phyloP scores from a whole-genome alignment of 2,888 invertebrate species.

The Galeruca laticollis region DNA sequence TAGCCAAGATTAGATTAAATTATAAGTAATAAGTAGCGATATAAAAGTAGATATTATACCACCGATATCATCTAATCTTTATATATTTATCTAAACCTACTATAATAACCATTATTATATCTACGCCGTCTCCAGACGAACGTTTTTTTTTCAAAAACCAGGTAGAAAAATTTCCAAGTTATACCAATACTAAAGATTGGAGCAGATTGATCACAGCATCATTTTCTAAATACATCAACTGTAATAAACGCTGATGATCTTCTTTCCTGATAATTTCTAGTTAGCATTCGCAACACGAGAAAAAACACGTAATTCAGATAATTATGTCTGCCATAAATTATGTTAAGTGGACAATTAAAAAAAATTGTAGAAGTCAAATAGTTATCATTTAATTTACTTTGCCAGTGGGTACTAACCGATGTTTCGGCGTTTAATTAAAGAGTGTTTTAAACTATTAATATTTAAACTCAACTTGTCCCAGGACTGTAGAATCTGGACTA shows the following conservation, averaged over 20 bases:
- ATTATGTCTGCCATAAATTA: conserved; percentile 24
- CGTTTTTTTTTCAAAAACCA: not conserved
- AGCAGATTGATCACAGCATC: not conserved
- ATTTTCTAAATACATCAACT: not conserved
- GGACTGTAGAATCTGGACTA: too few relatives aligned
- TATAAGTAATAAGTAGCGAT: too few relatives aligned
- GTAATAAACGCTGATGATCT: not conserved
- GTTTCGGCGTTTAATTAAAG: conserved; percentile 3
- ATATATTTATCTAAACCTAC: not conserved
- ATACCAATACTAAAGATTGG: not conserved
- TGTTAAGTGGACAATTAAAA: conserved; percentile 26
- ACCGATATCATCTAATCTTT: not conserved
- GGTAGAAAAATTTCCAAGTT: conserved; percentile 4
- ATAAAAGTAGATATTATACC: not conserved
- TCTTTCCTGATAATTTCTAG: conserved; percentile 1
- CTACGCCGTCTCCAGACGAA: not conserved
- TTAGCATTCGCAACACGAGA: not conserved
- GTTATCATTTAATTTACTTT: conserved; percentile 25
- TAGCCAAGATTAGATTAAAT: too few relatives aligned
- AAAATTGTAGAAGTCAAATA: conserved; percentile 19
- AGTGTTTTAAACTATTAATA: not conserved
- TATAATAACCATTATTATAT: not conserved
- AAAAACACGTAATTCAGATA: conserved; percentile 10
- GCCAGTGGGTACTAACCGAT: conserved; percentile 17
- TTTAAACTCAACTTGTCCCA: not conserved